Percentiles rank a stretch among this genome's conserved stretches.
phyloP scores from a whole-genome alignment of 2,797 vertebrate genomes.

The Percopsis omiscomaycus region DNA sequence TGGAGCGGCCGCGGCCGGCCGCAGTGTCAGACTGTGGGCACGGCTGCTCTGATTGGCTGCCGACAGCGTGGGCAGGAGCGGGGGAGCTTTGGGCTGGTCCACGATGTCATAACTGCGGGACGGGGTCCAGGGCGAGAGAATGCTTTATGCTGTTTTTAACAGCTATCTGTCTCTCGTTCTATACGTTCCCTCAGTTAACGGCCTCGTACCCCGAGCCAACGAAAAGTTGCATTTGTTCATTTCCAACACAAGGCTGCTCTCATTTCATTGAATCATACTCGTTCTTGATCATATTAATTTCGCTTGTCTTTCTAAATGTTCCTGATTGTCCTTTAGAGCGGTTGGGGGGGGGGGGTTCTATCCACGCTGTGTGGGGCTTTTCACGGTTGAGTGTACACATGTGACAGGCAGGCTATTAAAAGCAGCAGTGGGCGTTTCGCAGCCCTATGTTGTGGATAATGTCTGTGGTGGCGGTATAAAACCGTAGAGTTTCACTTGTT shows the following conservation, averaged over 20 bases:
- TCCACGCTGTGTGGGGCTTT: constrained; percentile 7
- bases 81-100: constrained; percentile 12
- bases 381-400: constrained; percentile 33
- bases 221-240: neutral
- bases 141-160: constrained; percentile 14
- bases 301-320: constrained; percentile 47
- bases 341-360: neutral
- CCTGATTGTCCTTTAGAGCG: constrained; percentile 3
- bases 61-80: constrained; percentile 23
- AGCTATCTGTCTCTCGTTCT: neutral
- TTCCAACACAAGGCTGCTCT: constrained; percentile 18
- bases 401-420: constrained; percentile 61
- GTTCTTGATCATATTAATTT: constrained; percentile 28
- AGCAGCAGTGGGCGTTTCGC: constrained; percentile 60
- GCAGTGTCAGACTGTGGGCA: constrained; percentile 44
- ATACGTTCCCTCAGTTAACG: neutral
- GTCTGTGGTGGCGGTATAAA: constrained; percentile 66
- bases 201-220: neutral
- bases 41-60: constrained; percentile 36
- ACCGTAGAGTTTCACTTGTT: constrained; percentile 65
- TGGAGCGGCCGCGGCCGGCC: constrained; percentile 23
- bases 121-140: constrained; percentile 7
- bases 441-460: constrained; percentile 54
- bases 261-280: constrained; percentile 33
- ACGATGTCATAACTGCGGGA: constrained; percentile 33